Base-by-base conservation (phyloP, 2,113 vertebrate genomes). In the Anhinga anhinga region DNA sequence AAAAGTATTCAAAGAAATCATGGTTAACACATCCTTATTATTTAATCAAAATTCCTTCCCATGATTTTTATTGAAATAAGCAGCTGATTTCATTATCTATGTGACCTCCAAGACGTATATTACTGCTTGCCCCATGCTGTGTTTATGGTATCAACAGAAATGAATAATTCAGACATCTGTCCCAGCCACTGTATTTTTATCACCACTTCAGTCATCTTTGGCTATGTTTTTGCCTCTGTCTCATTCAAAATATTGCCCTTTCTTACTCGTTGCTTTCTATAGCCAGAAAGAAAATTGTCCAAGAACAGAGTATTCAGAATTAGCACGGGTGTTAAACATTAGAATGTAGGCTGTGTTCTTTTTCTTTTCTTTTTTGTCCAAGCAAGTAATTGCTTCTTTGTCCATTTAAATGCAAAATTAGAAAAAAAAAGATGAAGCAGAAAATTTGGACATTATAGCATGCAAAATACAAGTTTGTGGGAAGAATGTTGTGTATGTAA, bases 111-210 rank as follows among this genome's bases (percentile, higher is more conserved):
- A 94, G 71, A 91, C 0, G 1, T 76, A 80, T 72, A 87, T 95
- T 91, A 87, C 44, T 76, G 21, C 16, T 87, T 89, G 38, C 34
- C 70, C 80, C 16, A 27, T 94, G 40, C 40, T 1, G 4, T 49
- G 47, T 34, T 94, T 91, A 56, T 65, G 44, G 16, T 87, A 87
- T 82, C 81, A 87, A 81, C n/a, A 95, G 47, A 74, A 92, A 96
- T 96, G 61, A 97, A 94, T 96, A 96, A 97, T 96, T 96, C 89
- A 96, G 72, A 73, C 14, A 47, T 93, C 52, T 89, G 58, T 87
- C 65, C 56, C 29, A 91, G 61, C 7, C 56, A 45, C 81, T 95
- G 74, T 79, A 95, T 95, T 97, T 96, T 95, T 94, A 90, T 94
- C 47, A 93, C 23, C 65, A 84, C 45, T 76, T 93, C 88, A 96